Evolutionary conservation across 1,140 invertebrate species (phyloP).

Genomic region (Brachionus rotundiformis): DNA sequence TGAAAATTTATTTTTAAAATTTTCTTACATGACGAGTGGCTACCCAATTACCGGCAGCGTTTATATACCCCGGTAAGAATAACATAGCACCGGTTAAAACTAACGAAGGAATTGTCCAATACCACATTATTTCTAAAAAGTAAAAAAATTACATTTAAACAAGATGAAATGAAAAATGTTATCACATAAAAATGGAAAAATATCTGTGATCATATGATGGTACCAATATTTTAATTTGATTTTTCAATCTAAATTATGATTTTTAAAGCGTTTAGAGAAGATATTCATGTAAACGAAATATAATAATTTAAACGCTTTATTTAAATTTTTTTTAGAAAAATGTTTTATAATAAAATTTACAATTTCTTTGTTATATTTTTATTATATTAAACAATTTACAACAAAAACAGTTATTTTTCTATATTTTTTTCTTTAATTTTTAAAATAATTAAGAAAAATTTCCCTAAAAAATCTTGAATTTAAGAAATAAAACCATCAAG

Average conservation of each 20-base stretch:
- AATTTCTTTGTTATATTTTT: not conserved
- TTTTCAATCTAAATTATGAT: not conserved
- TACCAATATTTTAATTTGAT: not conserved
- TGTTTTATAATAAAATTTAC: constrained; percentile 6
- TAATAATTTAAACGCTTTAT: not conserved
- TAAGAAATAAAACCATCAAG: too few relatives aligned
- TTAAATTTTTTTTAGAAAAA: not conserved
- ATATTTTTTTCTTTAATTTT: too few relatives aligned
- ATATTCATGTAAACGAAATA: not conserved
- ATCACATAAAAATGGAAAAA: not conserved
- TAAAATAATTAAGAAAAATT: too few relatives aligned
- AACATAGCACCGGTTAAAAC: constrained; percentile 44
- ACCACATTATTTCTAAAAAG: constrained; percentile 44
- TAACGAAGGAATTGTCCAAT: constrained; percentile 42
- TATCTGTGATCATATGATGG: not conserved
- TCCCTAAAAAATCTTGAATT: too few relatives aligned
- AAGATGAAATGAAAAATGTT: not conserved
- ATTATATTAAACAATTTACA: not conserved
- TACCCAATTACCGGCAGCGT: constrained; percentile 47
- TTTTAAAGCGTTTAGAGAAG: constrained; percentile 11
- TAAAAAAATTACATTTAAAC: not conserved
- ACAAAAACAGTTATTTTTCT: too few relatives aligned
- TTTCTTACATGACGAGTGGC: constrained; percentile 40
- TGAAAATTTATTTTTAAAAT: not conserved
- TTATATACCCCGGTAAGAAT: constrained; percentile 13